Evolutionary conservation across 2,797 vertebrate species (phyloP).

Genomic region (Chiroxiphia lanceolata): DNA sequence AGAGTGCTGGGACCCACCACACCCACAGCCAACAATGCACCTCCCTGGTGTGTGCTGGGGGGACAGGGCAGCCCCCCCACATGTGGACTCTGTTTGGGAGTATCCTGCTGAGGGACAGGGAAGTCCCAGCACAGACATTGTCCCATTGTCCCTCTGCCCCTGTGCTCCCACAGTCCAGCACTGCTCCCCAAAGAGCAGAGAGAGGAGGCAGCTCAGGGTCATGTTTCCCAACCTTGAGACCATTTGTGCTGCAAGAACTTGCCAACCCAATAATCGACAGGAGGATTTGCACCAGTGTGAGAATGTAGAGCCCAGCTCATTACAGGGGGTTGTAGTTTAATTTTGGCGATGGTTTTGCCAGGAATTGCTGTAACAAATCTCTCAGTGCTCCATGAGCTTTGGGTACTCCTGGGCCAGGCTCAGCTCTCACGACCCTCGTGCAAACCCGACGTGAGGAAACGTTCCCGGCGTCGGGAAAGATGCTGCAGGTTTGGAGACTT

Average conservation of each 20-base stretch:
- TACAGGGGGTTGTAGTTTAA: background rate
- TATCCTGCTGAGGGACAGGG: background rate
- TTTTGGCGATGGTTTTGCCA: background rate
- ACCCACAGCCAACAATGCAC: constrained; percentile 12
- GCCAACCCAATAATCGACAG: background rate
- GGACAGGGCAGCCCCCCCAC: background rate
- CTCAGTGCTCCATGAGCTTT: rapidly evolving
- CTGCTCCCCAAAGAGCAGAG: background rate
- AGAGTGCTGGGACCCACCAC: background rate
- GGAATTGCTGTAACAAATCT: background rate
- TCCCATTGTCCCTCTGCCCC: background rate
- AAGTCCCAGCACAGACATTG: background rate
- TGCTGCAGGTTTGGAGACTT: background rate
- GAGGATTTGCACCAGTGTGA: background rate
- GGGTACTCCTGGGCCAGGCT: background rate
- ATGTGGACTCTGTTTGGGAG: background rate
- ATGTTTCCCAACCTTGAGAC: background rate
- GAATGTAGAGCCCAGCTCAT: background rate
- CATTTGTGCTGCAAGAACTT: background rate
- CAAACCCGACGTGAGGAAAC: background rate
- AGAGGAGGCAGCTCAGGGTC: background rate
- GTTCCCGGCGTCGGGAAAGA: background rate
- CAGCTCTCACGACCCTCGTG: background rate
- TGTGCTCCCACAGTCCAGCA: background rate
- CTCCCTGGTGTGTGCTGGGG: background rate